Conservation (phyloP, 2,888 invertebrate species). For the Pollenia amentaria region DNA sequence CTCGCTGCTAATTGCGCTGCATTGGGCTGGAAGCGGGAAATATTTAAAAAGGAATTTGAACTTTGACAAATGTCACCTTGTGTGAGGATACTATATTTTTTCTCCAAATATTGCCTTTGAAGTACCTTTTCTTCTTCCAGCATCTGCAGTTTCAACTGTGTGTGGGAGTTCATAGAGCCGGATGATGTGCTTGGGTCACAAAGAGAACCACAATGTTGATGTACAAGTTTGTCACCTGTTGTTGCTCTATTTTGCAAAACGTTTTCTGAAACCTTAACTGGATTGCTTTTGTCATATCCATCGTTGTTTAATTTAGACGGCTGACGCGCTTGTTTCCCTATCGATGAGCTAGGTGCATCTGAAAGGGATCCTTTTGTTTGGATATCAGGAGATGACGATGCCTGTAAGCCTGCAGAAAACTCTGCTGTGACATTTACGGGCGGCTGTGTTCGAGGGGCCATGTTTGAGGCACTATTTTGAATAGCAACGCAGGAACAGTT, state of each 20-base stretch:
- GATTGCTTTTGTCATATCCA: not conserved
- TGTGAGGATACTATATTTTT: conserved; percentile 39
- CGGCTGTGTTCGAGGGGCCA: not conserved
- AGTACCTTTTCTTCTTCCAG: conserved; percentile 11
- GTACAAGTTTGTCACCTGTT: conserved; percentile 1
- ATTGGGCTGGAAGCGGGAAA: conserved; percentile 27
- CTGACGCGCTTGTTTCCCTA: not conserved
- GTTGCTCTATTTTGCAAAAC: not conserved
- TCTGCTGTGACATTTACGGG: not conserved
- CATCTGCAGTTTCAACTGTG: not conserved
- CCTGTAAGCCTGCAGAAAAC: not conserved
- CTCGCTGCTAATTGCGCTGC: conserved; percentile 62
- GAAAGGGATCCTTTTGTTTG: not conserved
- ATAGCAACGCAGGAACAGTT: conserved; percentile 2
- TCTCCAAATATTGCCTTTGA: conserved; percentile 35
- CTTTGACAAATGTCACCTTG: not conserved
- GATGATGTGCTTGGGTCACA: not conserved
- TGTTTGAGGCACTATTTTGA: not conserved
- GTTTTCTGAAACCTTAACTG: not conserved
- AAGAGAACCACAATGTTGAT: not conserved
- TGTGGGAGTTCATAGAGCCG: not conserved
- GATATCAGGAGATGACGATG: not conserved
- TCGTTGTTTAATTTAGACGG: not conserved
- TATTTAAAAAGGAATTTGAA: not conserved
- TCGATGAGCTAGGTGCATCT: not conserved